Evolutionary conservation across 2,888 invertebrate species (phyloP), one percentile per base, ranked within the genome.

Genomic region (Lepidocyrtinus sp.): DNA sequence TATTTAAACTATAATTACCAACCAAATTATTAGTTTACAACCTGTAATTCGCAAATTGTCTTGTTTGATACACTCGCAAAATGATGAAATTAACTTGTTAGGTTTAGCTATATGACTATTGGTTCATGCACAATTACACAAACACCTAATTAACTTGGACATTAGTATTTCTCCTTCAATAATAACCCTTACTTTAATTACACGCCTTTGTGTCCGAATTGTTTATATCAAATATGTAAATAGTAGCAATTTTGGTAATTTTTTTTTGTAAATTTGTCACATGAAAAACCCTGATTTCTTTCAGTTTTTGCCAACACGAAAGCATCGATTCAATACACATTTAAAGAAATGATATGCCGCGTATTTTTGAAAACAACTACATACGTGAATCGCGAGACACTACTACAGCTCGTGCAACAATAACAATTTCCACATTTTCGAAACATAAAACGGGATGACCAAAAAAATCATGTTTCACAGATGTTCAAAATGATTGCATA

Each of bases 281-380:
- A 36, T 36, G 71, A 72, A 63, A 36, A 72, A 72, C 71, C 71
- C 71, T 72, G 71, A 63, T 72, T 62, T 72, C 68, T 63, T 69
- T 72, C 71, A 72, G 61, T 22, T 72, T 63, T 72, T 72, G 71
- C 71, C 71, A 72, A 36, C 36, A 36, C 36, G 36, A 36, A 36
- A 36, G 36, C 36, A 36, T 36, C 36, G 12, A 36, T 36, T 36
- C 36, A 36, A 36, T 36, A 12, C 36, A 36, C 36, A 36, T 36
- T 36, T 45, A 67, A 45, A 45, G 19, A 67, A 45, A 46, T 67
- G 21, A 27, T 27, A 64, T 27, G 21, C 21, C 5, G 22, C 7
- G 26, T 26, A 64, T 36, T 64, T 12, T 36, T 12, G 19, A 22
- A 46, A 55, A 55, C 24, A 69, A 50, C 55, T 46, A 59, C 59